Evolutionary conservation across 2,797 vertebrate species (phyloP).

Genomic region (Crypturellus tataupa): DNA sequence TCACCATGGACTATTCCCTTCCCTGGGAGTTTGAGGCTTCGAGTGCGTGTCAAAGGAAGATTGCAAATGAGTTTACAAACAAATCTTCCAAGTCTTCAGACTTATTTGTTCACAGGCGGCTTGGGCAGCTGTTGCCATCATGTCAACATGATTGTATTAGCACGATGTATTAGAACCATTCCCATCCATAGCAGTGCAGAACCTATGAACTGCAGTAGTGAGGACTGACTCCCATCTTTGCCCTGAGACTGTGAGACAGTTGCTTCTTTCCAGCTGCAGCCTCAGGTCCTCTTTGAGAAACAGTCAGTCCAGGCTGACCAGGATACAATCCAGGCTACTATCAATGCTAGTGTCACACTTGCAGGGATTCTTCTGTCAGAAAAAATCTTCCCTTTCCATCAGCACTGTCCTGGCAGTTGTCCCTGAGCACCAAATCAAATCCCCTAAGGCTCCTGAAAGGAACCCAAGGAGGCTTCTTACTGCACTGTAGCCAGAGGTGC

Average conservation of each 20-base stretch:
- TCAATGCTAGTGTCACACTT: background rate
- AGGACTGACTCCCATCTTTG: background rate
- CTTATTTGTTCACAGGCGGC: background rate
- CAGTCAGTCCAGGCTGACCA: too few relatives aligned
- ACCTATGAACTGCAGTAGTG: background rate
- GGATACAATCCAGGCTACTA: background rate
- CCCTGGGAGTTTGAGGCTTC: background rate
- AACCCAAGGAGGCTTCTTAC: background rate
- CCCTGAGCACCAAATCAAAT: background rate
- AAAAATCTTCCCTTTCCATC: background rate
- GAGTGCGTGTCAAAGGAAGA: background rate
- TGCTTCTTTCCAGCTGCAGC: background rate
- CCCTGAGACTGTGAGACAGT: rapidly evolving
- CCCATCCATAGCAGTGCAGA: background rate
- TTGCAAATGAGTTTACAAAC: background rate
- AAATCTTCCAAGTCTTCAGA: background rate
- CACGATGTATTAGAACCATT: background rate
- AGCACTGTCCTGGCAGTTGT: background rate
- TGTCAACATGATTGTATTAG: background rate
- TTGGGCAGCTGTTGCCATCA: background rate
- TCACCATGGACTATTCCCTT: background rate
- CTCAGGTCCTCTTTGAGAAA: background rate
- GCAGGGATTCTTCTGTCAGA: background rate
- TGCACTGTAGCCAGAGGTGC: background rate
- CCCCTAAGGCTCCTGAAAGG: too few relatives aligned